Conservation (phyloP, 2,888 invertebrate genomes). For the Plagiodera versicolora region DNA sequence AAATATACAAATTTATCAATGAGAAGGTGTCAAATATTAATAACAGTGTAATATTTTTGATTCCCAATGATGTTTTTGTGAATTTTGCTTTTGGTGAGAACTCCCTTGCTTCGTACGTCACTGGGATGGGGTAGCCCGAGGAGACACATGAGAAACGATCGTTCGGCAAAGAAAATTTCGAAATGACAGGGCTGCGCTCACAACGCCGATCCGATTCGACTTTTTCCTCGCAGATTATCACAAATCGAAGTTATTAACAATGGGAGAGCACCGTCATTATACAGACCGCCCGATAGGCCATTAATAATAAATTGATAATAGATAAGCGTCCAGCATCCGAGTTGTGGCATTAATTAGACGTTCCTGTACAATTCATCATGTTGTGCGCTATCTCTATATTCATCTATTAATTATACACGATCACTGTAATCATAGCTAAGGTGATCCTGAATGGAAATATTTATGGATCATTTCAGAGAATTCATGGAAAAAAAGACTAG, state of each 20-base stretch:
- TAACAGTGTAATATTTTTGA: too few relatives aligned
- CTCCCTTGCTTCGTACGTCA: not conserved
- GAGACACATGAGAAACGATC: constrained; percentile 3
- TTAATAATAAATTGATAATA: constrained; percentile 28
- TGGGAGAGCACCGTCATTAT: constrained; percentile 22
- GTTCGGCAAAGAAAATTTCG: not conserved
- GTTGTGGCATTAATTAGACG: constrained; percentile 20
- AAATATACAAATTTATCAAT: too few relatives aligned
- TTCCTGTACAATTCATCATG: constrained; percentile 27
- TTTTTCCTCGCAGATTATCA: constrained; percentile 20
- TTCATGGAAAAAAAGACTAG: too few relatives aligned
- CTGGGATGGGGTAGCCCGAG: not conserved
- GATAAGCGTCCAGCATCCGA: constrained; percentile 24
- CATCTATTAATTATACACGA: constrained; percentile 23
- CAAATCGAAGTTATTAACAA: constrained; percentile 24
- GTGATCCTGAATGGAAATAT: not conserved
- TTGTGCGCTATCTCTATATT: constrained; percentile 25
- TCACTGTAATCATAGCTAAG: not conserved
- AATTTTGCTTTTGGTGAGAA: too few relatives aligned
- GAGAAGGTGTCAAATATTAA: too few relatives aligned
- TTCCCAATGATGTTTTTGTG: too few relatives aligned
- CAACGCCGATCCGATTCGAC: constrained; percentile 1
- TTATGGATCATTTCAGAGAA: not conserved
- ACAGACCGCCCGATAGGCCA: constrained; percentile 17
- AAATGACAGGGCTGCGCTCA: constrained; percentile 10